Evolutionary conservation across 1,140 invertebrate species (phyloP), one percentile per base, ranked within the genome.

Genomic region (Portunus trituberculatus): DNA sequence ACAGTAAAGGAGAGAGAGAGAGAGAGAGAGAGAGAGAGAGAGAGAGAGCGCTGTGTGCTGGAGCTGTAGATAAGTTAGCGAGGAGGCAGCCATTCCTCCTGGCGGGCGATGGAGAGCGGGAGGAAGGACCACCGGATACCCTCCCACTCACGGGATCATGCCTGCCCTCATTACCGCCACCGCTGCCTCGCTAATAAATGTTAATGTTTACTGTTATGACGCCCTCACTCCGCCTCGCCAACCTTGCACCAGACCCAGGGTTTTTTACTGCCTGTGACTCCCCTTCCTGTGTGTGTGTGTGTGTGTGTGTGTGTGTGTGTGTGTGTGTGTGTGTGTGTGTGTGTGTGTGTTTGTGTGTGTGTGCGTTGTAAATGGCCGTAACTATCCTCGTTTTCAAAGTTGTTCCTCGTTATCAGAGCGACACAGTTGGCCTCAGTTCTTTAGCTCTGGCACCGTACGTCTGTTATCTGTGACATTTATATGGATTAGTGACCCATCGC

Each of bases 101-200:
- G 39, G 39, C 39, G 39, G 39, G 39, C 25, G 67, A n/a, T n/a
- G n/a, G 67, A 76, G 67, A 25, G 67, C 6, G 67, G 67, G 67
- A 76, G 20, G n/a, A n/a, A 76, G 67, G n/a, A 2, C 0, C 20
- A 20, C 67, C 20, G 67, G 25, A 76, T 25, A 76, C 67, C 67
- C 67, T 59, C 12, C 67, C 67, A 76, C 67, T 76, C 20, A n/a
- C 67, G 6, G 67, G 20, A n/a, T 76, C n/a, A 76, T 76, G 12
- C 25, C 20, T 76, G 67, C 20, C 67, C 67, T 76, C 67, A 76
- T 76, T 76, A 76, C 67, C 67, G 67, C 25, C 67, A n/a, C 67
- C n/a, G 67, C 67, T 76, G 67, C 67, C 67, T 76, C 67, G 20
- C 67, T 76, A 76, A 76, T 76, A 76, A n/a, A 76, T 76, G 67